Conservation (phyloP, 1,140 invertebrate genomes). For the Dreissena polymorpha region DNA sequence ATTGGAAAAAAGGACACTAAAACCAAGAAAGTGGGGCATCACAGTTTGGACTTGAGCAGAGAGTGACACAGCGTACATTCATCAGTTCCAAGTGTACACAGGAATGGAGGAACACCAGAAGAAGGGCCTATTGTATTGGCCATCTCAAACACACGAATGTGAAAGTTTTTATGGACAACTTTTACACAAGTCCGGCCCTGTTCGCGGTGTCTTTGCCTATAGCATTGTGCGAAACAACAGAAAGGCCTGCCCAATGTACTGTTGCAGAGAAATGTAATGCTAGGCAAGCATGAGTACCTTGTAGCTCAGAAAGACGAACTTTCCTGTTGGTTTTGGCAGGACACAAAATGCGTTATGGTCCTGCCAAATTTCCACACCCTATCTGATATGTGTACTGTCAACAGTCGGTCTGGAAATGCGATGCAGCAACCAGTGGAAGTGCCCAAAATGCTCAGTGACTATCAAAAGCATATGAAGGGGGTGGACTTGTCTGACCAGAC, state of each 20-base stretch:
- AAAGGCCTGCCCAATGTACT: background rate
- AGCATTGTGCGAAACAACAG: background rate
- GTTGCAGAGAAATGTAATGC: background rate
- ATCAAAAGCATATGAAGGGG: too few relatives aligned
- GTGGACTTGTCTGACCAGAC: too few relatives aligned
- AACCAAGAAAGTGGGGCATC: slow-evolving; percentile 16
- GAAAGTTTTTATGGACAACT: too few relatives aligned
- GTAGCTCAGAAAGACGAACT: slow-evolving; percentile 7
- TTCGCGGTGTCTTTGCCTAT: background rate
- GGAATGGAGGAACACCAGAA: slow-evolving; percentile 7
- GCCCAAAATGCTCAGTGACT: too few relatives aligned
- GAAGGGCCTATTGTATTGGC: background rate
- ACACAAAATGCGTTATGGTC: background rate
- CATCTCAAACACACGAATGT: too few relatives aligned
- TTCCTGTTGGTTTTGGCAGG: background rate
- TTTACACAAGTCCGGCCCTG: too few relatives aligned
- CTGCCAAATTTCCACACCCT: too few relatives aligned
- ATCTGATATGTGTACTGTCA: too few relatives aligned
- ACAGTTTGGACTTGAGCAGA: slow-evolving; percentile 51
- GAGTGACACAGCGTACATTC: slow-evolving; percentile 38
- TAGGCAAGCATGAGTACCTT: background rate
- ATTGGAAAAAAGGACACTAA: too few relatives aligned
- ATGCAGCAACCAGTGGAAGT: too few relatives aligned
- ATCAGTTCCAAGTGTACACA: slow-evolving; percentile 34
- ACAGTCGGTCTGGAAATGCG: too few relatives aligned